phyloP scores from a whole-genome alignment of 2,888 invertebrate genomes.

The Habroteleia sp. region DNA sequence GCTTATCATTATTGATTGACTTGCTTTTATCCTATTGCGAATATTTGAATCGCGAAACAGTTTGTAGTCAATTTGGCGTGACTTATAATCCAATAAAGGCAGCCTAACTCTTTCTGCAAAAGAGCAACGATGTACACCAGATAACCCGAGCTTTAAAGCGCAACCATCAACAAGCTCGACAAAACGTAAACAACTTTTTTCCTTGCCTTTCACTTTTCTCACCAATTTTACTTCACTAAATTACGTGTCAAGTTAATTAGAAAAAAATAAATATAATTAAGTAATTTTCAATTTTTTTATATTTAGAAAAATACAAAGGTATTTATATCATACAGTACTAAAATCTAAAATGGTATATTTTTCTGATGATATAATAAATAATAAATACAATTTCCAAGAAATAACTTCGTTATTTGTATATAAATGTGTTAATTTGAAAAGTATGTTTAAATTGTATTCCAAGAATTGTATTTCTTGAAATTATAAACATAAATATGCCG shows the following conservation, averaged over 20 bases:
- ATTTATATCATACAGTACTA: no score
- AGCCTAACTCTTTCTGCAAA: conserved; percentile 62
- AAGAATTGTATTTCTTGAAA: no score
- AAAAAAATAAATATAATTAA: not conserved
- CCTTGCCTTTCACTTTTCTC: conserved; percentile 25
- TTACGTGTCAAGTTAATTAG: conserved; percentile 1
- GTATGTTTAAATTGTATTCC: no score
- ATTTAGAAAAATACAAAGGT: no score
- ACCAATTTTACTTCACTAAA: conserved; percentile 16
- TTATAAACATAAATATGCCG: no score
- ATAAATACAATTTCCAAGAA: no score
- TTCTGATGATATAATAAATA: no score
- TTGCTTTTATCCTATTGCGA: conserved; percentile 57
- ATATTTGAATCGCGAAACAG: conserved; percentile 52
- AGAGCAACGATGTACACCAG: conserved; percentile 60
- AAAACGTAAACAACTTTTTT: conserved; percentile 54
- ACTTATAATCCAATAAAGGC: conserved; percentile 64
- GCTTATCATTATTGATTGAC: conserved; percentile 59
- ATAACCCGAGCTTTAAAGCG: conserved; percentile 56
- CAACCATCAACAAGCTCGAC: conserved; percentile 48
- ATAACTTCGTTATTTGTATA: no score
- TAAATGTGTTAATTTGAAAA: no score
- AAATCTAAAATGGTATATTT: no score
- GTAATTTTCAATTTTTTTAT: no score
- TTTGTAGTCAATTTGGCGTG: conserved; percentile 63